These are phyloP conservation scores for Drosophila antonietae DNA, from an alignment of 2,888 invertebrate genomes.

Conservation along the genomic window DNA sequence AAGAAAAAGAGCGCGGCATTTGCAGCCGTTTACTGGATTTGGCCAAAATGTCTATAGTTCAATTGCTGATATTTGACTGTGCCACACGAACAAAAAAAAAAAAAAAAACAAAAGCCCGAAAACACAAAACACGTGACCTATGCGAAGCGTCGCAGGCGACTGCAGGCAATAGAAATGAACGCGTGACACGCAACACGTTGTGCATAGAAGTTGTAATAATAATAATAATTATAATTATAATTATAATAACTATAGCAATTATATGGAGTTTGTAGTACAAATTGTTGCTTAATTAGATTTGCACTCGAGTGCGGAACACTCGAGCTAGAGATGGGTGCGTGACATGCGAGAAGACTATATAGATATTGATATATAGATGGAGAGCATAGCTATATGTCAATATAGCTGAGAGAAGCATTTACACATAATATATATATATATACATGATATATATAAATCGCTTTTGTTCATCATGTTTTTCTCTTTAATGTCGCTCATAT, in stretches of 20 bases:
- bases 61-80: constrained; percentile 76
- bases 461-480: no score
- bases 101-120: constrained; percentile 13
- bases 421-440: no score
- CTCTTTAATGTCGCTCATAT: no score
- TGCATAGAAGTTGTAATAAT: not conserved
- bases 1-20: constrained; percentile 67
- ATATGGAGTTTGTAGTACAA: constrained; percentile 1
- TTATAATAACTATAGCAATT: not conserved
- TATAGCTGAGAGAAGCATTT: no score
- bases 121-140: constrained; percentile 72
- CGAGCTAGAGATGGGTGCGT: constrained; percentile 7
- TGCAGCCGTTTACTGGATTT: constrained; percentile 69
- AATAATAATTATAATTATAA: not conserved
- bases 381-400: no score
- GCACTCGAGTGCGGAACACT: not conserved
- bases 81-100: constrained; percentile 37
- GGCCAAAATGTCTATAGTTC: constrained; percentile 79
- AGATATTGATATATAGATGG: not conserved
- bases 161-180: constrained; percentile 23
- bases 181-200: constrained; percentile 36
- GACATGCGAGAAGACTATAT: not conserved
- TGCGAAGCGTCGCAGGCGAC: constrained; percentile 27
- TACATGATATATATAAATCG: no score
- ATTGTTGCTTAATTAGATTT: constrained; percentile 1